Evolutionary conservation across 2,113 vertebrate genomes (phyloP).

Genomic region (Pampusana beccarii): DNA sequence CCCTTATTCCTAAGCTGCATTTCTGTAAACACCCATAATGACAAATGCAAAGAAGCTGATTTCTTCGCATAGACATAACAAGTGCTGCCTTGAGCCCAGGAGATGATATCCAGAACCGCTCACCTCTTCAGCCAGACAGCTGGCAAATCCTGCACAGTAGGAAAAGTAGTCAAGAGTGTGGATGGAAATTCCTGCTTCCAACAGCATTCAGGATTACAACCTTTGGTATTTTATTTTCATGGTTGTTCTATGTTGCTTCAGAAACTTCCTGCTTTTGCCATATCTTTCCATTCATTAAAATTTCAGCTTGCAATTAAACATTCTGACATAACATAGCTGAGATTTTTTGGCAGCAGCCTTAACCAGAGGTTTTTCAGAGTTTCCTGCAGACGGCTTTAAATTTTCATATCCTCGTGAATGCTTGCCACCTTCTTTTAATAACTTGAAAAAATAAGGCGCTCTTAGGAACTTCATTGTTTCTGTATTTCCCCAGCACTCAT

Average conservation of each 20-base stretch:
- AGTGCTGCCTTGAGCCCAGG: conserved; percentile 6
- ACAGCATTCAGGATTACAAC: neutral
- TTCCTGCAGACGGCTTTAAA: conserved; percentile 72
- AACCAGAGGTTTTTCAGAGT: conserved; percentile 71
- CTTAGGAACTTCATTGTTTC: conserved; percentile 71
- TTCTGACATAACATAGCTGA: conserved; percentile 77
- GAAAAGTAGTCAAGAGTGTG: neutral
- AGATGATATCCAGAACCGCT: conserved; percentile 25
- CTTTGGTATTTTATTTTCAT: conserved; percentile 62
- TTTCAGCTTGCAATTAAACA: conserved; percentile 70
- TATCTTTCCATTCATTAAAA: conserved; percentile 78
- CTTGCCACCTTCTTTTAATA: conserved; percentile 77
- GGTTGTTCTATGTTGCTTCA: conserved; percentile 41
- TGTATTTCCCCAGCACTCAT: conserved; percentile 53
- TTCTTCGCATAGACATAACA: neutral
- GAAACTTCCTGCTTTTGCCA: conserved; percentile 67
- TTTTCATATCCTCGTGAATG: conserved; percentile 74
- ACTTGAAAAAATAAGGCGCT: conserved; percentile 71
- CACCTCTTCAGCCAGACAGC: neutral
- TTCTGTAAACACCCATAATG: conserved; percentile 46
- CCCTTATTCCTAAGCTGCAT: conserved; percentile 33
- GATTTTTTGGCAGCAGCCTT: conserved; percentile 72
- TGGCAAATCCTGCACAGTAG: neutral
- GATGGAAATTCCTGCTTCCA: conserved; percentile 20
- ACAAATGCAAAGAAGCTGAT: conserved; percentile 1